These are phyloP conservation scores for Leptinotarsa lineolata DNA, from an alignment of 1,140 invertebrate species.

Conservation along the genomic window DNA sequence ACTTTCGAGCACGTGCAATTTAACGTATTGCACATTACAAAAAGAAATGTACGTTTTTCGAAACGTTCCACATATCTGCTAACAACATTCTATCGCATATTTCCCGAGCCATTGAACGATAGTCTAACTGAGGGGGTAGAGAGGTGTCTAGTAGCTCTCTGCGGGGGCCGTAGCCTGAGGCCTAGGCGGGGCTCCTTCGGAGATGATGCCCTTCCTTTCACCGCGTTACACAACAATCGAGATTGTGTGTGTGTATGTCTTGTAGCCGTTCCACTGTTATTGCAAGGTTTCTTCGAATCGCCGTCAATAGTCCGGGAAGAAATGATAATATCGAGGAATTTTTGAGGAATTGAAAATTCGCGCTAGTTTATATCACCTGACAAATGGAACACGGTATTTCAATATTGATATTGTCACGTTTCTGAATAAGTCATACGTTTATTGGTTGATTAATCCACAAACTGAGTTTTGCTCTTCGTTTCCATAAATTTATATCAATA, in stretches of 20 bases:
- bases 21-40: slow-evolving; percentile 2
- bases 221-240: slow-evolving; percentile 45
- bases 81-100: slow-evolving; percentile 18
- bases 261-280: slow-evolving; percentile 27
- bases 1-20: slow-evolving; percentile 20
- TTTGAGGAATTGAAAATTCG: too few species aligned
- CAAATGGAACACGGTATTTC: too few species aligned
- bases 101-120: slow-evolving; percentile 15
- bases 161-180: slow-evolving; percentile 43
- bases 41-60: slow-evolving; percentile 5
- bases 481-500: too few species aligned
- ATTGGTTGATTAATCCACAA: too few species aligned
- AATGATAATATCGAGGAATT: not conserved
- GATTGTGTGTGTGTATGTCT: slow-evolving; percentile 30
- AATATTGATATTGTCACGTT: too few species aligned
- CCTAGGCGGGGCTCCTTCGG: slow-evolving; percentile 42
- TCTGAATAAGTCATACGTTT: too few species aligned
- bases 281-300: slow-evolving; percentile 29
- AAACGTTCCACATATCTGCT: slow-evolving; percentile 14
- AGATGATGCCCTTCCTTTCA: slow-evolving; percentile 50
- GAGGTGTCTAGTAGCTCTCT: slow-evolving; percentile 34
- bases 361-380: too few species aligned
- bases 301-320: slow-evolving; percentile 24
- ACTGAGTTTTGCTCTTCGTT: too few species aligned
- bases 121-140: not conserved